Evolutionary conservation across 2,797 vertebrate species (phyloP), one percentile per base, ranked within the genome.

Genomic region (Poeciliopsis paucimaculata): DNA sequence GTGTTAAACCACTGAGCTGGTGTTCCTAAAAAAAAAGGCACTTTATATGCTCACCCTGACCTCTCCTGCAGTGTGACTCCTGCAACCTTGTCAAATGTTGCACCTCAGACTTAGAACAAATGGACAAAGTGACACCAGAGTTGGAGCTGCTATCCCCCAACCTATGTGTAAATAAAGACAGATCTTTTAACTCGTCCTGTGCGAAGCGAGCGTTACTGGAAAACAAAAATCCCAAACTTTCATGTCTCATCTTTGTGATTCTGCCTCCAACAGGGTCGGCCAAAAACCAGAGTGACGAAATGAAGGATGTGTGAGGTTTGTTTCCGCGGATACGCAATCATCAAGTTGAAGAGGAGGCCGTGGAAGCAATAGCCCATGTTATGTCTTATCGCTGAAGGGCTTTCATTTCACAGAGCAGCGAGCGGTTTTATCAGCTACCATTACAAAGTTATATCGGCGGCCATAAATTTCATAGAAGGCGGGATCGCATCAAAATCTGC

Each of bases 261-360:
- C 47, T 55, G 53, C 41, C 76, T 1, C 7, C 28, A 64, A 46
- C 8, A 73, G 41, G 20, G 8, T 28, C 5, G 60, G 31, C 4
- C 39, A 41, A 28, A 34, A 73, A 46, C 72, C 46, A 8, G 0
- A 62, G n/a, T 31, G 60, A 78, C 9, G 73, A 72, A 12, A 68
- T 41, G 12, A 76, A 70, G 75, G 77, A 47, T 34, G 66, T 18
- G 20, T 23, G 49, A 49, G 9, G 39, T 28, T 72, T 75, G 86
- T 92, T 88, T 84, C 84, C 83, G 89, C 86, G 82, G 90, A 82
- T 83, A 90, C 88, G 43, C 46, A 73, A 77, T 23, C 34, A 82
- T 47, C 41, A 45, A 74, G 81, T 68, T 72, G 13, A 41, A 41
- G 70, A 49, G 41, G 71, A 80, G 81, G 82, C 31, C 36, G 68